Base-by-base conservation (phyloP, 2,888 invertebrate genomes). In the Syrista parreyssii region DNA sequence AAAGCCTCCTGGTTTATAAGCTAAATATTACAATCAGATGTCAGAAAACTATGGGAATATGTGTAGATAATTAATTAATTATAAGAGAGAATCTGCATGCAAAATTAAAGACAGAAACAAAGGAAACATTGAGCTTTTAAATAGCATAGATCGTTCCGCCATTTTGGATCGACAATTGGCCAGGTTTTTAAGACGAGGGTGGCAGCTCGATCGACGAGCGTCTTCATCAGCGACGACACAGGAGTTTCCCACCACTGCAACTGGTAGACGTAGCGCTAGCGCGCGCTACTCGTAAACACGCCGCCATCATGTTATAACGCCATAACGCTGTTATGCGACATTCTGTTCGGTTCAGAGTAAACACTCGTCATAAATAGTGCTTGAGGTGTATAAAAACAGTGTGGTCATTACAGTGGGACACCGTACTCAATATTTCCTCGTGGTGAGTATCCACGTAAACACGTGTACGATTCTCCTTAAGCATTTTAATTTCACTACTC, bases 291-390 rank as follows among this genome's bases (percentile, higher is more conserved):
- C 81, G 75, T 82, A 84, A 84, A 84, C 83, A 81, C 80, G 80
- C 84, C 84, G 83, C 84, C 82, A 84, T 84, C 82, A 76, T 83
- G 79, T 74, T 74, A 77, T 78, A 82, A 84, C 83, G 85, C 84
- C 84, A 84, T 84, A 82, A 82, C 80, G 81, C 83, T 83, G 80
- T 82, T 83, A 80, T 75, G 83, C 82, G 84, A 84, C 81, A 75
- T 84, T 83, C 76, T 78, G 79, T 76, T 80, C 79, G 78, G 78
- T 79, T 76, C 75, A 78, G 78, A 78, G 83, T 83, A 84, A 86
- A 84, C 83, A 80, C 81, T 83, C 78, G 77, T 78, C 77, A 73
- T 74, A 68, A 36, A 68, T 69, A 35, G 72, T 32, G 40, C 30
- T 40, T 72, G 36, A 30, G 34, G 33, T 76, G 36, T 31, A 36